A percentile compares a stretch with the other conserved stretches of the same genome.
These are phyloP conservation scores for Philopotamus ludificatus DNA, from an alignment of 1,140 invertebrate genomes.

Conservation along the genomic window DNA sequence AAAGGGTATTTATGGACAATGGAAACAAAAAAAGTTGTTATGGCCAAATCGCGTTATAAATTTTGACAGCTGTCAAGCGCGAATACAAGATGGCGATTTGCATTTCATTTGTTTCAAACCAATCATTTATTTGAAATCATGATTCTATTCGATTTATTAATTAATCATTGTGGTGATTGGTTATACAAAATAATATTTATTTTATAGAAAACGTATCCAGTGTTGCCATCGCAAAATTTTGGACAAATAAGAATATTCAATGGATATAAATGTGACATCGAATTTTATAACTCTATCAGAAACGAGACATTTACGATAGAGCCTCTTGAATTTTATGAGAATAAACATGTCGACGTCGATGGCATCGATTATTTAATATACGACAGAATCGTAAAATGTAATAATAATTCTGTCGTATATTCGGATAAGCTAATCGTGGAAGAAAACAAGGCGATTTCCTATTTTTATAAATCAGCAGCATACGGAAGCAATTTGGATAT, in stretches of 20 bases:
- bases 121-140: too few species aligned
- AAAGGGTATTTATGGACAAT: background rate
- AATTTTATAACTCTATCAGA: conserved; percentile 23
- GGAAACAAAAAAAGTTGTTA: background rate
- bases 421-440: conserved; percentile 36
- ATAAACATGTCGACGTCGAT: conserved; percentile 40
- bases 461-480: conserved; percentile 34
- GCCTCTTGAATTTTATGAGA: conserved; percentile 43
- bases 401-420: conserved; percentile 8
- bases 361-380: conserved; percentile 17
- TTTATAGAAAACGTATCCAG: conserved; percentile 62
- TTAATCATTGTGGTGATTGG: too few species aligned
- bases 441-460: conserved; percentile 40
- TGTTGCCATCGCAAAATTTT: conserved; percentile 56
- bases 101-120: too few species aligned
- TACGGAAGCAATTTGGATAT: conserved; percentile 1
- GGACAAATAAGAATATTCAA: conserved; percentile 68
- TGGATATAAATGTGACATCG: conserved; percentile 31
- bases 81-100: too few species aligned
- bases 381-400: conserved; percentile 44
- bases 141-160: too few species aligned
- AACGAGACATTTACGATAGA: conserved; percentile 36
- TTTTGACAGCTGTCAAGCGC: too few species aligned
- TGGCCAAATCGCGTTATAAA: background rate
- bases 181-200: too few species aligned